Base-by-base conservation (phyloP, 2,888 invertebrate species). In the Euplagia quadripunctaria region DNA sequence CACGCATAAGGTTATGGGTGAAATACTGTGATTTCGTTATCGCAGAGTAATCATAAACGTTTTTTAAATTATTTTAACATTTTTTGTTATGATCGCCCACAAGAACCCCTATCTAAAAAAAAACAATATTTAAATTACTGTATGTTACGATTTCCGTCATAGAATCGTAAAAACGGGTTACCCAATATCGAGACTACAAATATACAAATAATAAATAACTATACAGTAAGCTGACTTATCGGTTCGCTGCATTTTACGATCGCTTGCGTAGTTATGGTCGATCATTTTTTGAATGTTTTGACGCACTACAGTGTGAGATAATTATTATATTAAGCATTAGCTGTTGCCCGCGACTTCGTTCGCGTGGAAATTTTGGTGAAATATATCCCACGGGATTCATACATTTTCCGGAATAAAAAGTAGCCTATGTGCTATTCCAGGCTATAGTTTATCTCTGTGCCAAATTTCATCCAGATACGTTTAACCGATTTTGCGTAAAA, bases 1-100 rank as follows among this genome's bases (percentile, higher is more conserved):
- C 91, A 80, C 83, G 68, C 55, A 77, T 72, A 79, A 87, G 92
- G 93, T 93, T 89, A 89, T 77, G 89, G 89, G 89, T 90, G 85
- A 86, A 81, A 82, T 81, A 79, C 80, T 84, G 86, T 86, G 86
- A 89, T 88, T 88, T 83, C 81, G 81, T 88, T 93, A 93, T 93
- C 91, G 80, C 66, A 74, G 61, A 79, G 84, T 88, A 91, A 91
- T 88, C 90, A 89, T 89, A 88, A 61, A 88, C 87, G 77, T 85
- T 86, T 78, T 81, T 75, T 82, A 83, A 85, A 92, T 89, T 91
- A 90, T 92, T 89, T 90, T 87, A 77, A 81, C 87, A 85, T 84
- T 78, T 78, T 75, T 52, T 68, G 77, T 69, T 68, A 58, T 71
- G 73, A 17, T 71, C 42, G 75, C 74, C 75, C 77, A 74, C 73